These are phyloP conservation scores for Caenorhabditis wallacei DNA, from an alignment of 2,888 invertebrate species.

Conservation along the genomic window DNA sequence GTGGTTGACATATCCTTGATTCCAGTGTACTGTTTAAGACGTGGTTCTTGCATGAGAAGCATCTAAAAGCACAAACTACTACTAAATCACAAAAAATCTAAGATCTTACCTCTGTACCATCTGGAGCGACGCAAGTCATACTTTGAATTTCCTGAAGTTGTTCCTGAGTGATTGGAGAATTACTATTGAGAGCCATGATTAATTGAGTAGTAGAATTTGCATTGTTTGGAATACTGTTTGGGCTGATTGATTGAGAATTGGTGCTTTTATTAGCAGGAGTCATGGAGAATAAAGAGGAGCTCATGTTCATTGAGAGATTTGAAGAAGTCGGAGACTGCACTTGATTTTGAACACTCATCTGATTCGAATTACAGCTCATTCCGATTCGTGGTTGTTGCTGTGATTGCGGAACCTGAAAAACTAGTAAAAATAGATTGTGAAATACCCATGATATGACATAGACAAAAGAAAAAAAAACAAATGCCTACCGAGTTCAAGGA, in stretches of 20 bases:
- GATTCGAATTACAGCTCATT: slow-evolving; percentile 28
- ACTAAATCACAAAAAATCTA: no score
- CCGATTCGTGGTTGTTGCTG: slow-evolving; percentile 41
- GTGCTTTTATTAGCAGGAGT: slow-evolving; percentile 3
- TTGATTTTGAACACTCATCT: slow-evolving; percentile 30
- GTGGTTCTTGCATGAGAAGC: slow-evolving; percentile 51
- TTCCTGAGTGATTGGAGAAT: slow-evolving; percentile 29
- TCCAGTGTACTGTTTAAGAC: slow-evolving; percentile 32
- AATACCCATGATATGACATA: slow-evolving; percentile 43
- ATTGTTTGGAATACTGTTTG: slow-evolving; percentile 28
- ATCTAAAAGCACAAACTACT: slow-evolving; percentile 20
- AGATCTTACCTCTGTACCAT: slow-evolving; percentile 34
- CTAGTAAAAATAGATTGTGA: slow-evolving; percentile 46
- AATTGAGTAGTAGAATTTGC: slow-evolving; percentile 18
- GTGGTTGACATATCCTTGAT: slow-evolving; percentile 47
- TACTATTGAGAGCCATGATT: slow-evolving; percentile 21
- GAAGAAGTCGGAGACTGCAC: slow-evolving; percentile 26
- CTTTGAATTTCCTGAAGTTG: slow-evolving; percentile 13
- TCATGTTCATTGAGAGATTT: slow-evolving; percentile 11
- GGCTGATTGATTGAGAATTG: background rate
- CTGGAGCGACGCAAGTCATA: slow-evolving; percentile 5
- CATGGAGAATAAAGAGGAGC: slow-evolving; percentile 3
- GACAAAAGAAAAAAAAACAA: slow-evolving; percentile 30
- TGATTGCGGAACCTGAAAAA: slow-evolving; percentile 39
- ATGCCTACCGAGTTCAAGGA: slow-evolving; percentile 60